Conservation (phyloP, 2,797 vertebrate species). For the Rhodeus uyekii region DNA sequence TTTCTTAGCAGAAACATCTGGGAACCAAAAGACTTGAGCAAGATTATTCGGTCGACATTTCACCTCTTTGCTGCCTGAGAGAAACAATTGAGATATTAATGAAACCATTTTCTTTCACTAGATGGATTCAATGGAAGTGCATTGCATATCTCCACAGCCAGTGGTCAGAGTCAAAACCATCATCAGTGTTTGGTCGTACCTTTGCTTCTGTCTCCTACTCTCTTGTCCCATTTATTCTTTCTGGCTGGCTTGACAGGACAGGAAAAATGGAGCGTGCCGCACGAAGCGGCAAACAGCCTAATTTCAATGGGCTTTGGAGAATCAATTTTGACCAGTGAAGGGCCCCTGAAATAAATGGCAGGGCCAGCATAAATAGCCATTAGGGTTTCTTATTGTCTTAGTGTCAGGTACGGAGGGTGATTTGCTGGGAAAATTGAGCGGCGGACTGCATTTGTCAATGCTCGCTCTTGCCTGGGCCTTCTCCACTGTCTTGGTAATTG, state of each 20-base stretch:
- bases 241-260: conserved; percentile 10
- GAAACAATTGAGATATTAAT: not conserved
- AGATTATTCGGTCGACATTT: not conserved
- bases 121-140: not conserved
- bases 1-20: too few relatives aligned
- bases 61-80: not conserved
- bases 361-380: conserved; percentile 74
- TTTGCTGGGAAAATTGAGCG: conserved; percentile 70
- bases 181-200: not conserved
- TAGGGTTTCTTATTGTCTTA: conserved; percentile 74
- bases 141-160: not conserved
- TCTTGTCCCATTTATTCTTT: conserved; percentile 9
- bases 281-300: conserved; percentile 56
- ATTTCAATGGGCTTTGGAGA: conserved; percentile 58
- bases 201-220: conserved; percentile 5
- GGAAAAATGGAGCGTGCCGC: conserved; percentile 47
- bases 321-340: conserved; percentile 65
- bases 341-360: conserved; percentile 69
- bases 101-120: not conserved
- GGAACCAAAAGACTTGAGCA: not conserved
- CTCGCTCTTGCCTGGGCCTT: conserved; percentile 69
- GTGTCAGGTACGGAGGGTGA: conserved; percentile 65
- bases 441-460: conserved; percentile 74
- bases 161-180: not conserved
- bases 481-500: conserved; percentile 75